Evolutionary conservation across 35 echinoderm and acorn worm genomes (phyloP), one percentile per base, ranked within the genome.

Genomic region (Heliocidaris erythrogramma): DNA sequence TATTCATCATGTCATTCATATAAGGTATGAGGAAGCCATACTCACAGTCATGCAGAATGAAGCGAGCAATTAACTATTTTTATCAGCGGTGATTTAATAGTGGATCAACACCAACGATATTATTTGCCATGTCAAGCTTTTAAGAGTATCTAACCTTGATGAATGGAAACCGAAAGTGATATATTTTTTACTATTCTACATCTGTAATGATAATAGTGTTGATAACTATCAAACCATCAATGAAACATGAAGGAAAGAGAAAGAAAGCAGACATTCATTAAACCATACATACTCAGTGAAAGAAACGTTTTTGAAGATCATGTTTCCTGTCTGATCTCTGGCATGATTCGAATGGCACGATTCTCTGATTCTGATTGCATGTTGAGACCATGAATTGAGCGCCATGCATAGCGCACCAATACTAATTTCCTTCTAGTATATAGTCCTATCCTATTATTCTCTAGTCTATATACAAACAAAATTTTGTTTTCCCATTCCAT

Each of bases 321-420:
- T 89, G 10, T 89, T 48, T 89, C 31, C 87, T 89, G 31, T 32
- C 48, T 59, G 47, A 50, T 13, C 49, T 48, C 91, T 30, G 47
- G 91, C 47, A 92, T 92, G 91, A 52, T 92, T 49, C 49, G 49
- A 49, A 92, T 59, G 91, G 91, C 91, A 92, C 49, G 91, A 50
- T 59, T 42, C 49, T 59, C 31, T 92, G 47, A 59, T 92, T 52
- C 10, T 59, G 91, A 92, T 11, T 92, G 91, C 91, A 92, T 92
- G 49, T 49, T 92, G 49, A 30, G 65, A 78, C 27, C 65, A 78
- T 78, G 47, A 92, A 32, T 27, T 92, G 91, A 92, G 91, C 91
- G 91, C 91, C 91, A 92, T 92, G 91, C 91, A 92, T 92, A 92
- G 31, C 91, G 49, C 91, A 92, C 91, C 91, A 92, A 92, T 92